A percentile compares a stretch with the other conserved stretches of the same genome.
Conservation (phyloP, 2,888 invertebrate genomes). For the Agrotis exclamationis region DNA sequence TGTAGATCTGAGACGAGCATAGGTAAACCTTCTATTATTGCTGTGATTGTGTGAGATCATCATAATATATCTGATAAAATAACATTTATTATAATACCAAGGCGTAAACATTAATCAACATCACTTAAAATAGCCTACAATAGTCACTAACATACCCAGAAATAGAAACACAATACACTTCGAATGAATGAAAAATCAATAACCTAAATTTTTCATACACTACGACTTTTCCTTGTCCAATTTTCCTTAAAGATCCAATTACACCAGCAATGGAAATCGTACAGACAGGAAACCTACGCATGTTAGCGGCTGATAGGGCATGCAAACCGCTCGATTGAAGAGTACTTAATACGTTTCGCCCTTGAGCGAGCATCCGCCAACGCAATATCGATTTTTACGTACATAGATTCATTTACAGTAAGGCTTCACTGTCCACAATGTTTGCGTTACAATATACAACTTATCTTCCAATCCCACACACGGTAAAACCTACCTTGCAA, state of each 20-base stretch:
- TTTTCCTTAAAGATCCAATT: background rate
- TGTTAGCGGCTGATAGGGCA: slow-evolving; percentile 48
- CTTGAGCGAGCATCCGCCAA: slow-evolving; percentile 85
- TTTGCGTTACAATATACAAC: slow-evolving; percentile 66
- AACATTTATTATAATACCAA: background rate
- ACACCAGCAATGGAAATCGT: slow-evolving; percentile 23
- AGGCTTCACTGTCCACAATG: slow-evolving; percentile 83
- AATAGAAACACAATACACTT: slow-evolving; percentile 27
- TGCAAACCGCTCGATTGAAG: slow-evolving; percentile 67
- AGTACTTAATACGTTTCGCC: slow-evolving; percentile 75
- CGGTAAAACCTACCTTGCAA: slow-evolving; percentile 67
- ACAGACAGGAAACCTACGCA: slow-evolving; percentile 32
- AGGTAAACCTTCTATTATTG: no score
- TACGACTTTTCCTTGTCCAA: background rate
- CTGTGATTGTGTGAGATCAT: background rate
- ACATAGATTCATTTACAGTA: slow-evolving; percentile 86
- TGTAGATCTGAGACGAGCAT: no score
- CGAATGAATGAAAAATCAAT: slow-evolving; percentile 24
- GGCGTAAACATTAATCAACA: background rate
- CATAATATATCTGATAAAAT: background rate
- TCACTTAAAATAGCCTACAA: slow-evolving; percentile 16
- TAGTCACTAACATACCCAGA: slow-evolving; percentile 28
- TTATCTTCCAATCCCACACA: slow-evolving; percentile 62
- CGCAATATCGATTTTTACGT: slow-evolving; percentile 88
- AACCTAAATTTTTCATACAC: background rate